Evolutionary conservation across 2,888 invertebrate species (phyloP), one percentile per base, ranked within the genome.

Genomic region (Thyatira batis): DNA sequence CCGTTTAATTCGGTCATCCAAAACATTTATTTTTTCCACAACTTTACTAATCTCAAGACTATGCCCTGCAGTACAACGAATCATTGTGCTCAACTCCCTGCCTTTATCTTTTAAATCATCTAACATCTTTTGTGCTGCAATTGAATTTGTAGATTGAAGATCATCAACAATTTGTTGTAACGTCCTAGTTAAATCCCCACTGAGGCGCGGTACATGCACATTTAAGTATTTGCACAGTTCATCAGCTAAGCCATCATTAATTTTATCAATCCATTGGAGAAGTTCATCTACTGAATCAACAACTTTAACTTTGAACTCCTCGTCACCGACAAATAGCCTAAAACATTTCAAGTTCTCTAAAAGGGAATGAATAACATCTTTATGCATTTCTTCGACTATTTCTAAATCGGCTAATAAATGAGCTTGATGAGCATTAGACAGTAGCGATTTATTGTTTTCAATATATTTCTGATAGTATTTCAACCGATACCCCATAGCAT

Each of bases 361-460:
- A 52, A 91, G 78, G 30, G 55, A 45, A 53, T 56, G 53, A 1
- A 67, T 74, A 11, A 83, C 78, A 13, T 87, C 84, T 63, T 76
- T 78, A 53, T 92, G 85, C 92, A 92, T 92, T 21, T 85, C 89
- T 73, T 88, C 85, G 20, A 91, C 73, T 53, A 92, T 85, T 82
- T 91, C 92, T 49, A 87, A 59, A 48, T 92, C 92, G 2, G 86
- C 70, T 33, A 63, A 49, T 49, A 92, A 55, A 60, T 85, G 71
- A 4, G 67, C 60, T 65, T 83, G 82, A 27, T 80, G 63, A 50
- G 60, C 59, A 59, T 82, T 83, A 23, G 83, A 58, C 46, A 87
- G 63, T 8, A 30, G 39, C n/a, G 63, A 23, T 43, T 67, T 67
- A 61, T 82, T 59, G 25, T 78, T 81, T 54, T 84, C 74, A 70